These are phyloP conservation scores for Rhagoletis zephyria DNA, from an alignment of 1,140 invertebrate species.

Conservation along the genomic window DNA sequence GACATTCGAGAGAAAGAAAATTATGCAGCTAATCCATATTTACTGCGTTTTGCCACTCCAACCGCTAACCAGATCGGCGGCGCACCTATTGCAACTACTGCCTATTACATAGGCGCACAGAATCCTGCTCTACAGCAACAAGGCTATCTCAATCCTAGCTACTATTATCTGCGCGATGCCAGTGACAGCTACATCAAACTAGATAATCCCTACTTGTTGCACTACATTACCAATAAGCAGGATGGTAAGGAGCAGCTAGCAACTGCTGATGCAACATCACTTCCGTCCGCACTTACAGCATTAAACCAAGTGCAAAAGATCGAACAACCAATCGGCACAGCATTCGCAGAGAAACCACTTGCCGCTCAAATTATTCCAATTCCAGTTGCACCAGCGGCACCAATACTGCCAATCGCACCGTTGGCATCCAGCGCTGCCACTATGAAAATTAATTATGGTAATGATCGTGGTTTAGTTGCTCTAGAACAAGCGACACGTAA, in stretches of 20 bases:
- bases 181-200: not conserved
- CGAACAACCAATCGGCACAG: not conserved
- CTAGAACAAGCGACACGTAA: constrained; percentile 66
- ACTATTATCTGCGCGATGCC: constrained; percentile 16
- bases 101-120: constrained; percentile 18
- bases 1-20: not conserved
- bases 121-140: constrained; percentile 55
- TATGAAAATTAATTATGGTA: constrained; percentile 52
- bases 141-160: not conserved
- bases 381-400: not conserved
- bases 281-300: not conserved
- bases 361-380: not conserved
- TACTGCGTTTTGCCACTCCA: not conserved
- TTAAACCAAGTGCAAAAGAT: not conserved
- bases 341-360: not conserved
- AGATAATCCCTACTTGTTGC: constrained; percentile 65
- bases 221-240: constrained; percentile 58
- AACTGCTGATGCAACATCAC: not conserved
- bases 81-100: constrained; percentile 40
- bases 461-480: constrained; percentile 56
- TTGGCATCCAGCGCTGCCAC: not conserved
- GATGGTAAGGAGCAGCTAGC: constrained; percentile 15
- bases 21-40: constrained; percentile 54
- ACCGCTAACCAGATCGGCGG: not conserved
- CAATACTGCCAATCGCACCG: not conserved